Conservation (phyloP, 2,888 invertebrate genomes). For the Antheraea assamensis region DNA sequence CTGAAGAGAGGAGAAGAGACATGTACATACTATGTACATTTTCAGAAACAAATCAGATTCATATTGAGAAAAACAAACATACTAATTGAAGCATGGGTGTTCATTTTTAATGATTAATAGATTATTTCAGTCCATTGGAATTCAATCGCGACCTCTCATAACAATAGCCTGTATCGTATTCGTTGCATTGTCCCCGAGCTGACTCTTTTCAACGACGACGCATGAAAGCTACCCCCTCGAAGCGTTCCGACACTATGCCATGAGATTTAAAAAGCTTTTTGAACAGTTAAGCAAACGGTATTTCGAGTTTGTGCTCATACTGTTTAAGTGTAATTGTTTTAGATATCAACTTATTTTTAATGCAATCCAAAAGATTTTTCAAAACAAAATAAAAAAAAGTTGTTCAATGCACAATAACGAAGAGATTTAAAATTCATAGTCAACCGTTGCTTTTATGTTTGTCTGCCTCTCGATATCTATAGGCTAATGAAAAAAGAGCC, state of each 20-base stretch:
- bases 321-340: not conserved
- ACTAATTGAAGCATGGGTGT: not conserved
- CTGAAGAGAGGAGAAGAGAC: too few relatives aligned
- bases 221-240: conserved; percentile 32
- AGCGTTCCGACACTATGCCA: conserved; percentile 22
- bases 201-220: conserved; percentile 17
- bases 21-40: too few relatives aligned
- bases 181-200: conserved; percentile 2
- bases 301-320: conserved; percentile 1
- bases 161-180: not conserved
- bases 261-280: conserved; percentile 23
- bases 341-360: not conserved
- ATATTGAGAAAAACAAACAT: not conserved
- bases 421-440: too few relatives aligned
- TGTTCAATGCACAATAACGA: too few relatives aligned
- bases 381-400: too few relatives aligned
- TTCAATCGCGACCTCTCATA: conserved; percentile 7
- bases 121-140: not conserved
- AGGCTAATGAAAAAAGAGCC: too few relatives aligned
- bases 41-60: too few relatives aligned
- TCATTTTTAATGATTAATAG: not conserved
- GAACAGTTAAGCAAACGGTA: conserved; percentile 15
- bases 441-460: too few relatives aligned
- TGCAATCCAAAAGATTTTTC: too few relatives aligned
- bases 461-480: too few relatives aligned